Base-by-base conservation (phyloP, 2,113 vertebrate genomes). In the Myiopsitta monachus region DNA sequence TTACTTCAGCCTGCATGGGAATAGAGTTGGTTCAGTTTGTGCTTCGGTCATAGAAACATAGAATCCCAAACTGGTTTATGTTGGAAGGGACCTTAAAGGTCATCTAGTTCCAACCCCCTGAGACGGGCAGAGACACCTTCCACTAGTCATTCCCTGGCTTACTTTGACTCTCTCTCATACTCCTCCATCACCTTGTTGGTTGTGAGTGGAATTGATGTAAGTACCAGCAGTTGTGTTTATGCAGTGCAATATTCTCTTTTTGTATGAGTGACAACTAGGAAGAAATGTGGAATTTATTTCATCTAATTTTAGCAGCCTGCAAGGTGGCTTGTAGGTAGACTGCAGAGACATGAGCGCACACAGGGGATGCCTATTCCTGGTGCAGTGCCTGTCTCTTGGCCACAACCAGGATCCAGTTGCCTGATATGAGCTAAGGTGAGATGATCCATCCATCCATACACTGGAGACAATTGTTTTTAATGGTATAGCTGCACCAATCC, bases 361-460 rank as follows among this genome's bases (percentile, higher is more conserved):
- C 4, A 1, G 36, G 57, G 49, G 44, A 36, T 66, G 19, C 46
- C 0, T 0, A 26, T 3, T 38, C 61, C 66, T 33, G 9, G 39
- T 28, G 38, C 36, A 28, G 39, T 28, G 26, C 38, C 57, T 26
- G 4, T 44, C 30, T 51, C 59, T 46, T 59, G 66, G 82, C 74
- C 66, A 23, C 69, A 46, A 1, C 18, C n/a, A 54, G 39, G 13
- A 63, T 59, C 69, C 2, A 18, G 73, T 69, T 38, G 24, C 46
- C 33, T 39, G 8, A 43, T 78, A n/a, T 21, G 38, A 75, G 31
- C 77, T 62, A 4, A 79, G 79, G 64, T 54, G 88, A 70, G 72
- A 9, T 23, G 24, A 57, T 88, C 22, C 22, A 14, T 54, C 55
- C 38, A 36, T 36, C 6, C 28, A 21, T 84, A 41, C 83, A 2